Base-by-base conservation (phyloP, 2,113 vertebrate genomes). In the Anseranas semipalmata region DNA sequence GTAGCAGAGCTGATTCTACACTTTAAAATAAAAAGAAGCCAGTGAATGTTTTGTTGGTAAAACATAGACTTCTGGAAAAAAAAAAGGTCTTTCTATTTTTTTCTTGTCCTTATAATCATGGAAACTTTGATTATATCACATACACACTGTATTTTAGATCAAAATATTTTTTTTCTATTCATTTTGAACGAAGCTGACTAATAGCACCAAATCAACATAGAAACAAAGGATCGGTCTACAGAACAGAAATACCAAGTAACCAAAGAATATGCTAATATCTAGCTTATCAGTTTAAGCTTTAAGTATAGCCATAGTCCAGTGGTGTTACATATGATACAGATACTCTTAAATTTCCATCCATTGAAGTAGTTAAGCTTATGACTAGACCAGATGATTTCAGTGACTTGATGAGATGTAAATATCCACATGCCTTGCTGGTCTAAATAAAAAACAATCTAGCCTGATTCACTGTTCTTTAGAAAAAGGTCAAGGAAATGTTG, bases 391-490 rank as follows among this genome's bases (percentile, higher is more conserved):
- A 48, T 70, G 18, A 86, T 88, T 86, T 90, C 6, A 3, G 3
- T 67, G 32, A 2, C 18, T 37, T 83, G 6, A 10, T 85, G 25
- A 73, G 9, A 87, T 66, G 6, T 46, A 30, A 74, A 19, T 87
- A 67, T 75, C 35, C 55, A 28, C 1, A 21, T 13, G 2, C 50
- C 24, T 82, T 65, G 15, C 9, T 33, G 56, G 5, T 73, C 35
- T 39, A 72, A 67, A 79, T 45, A 3, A 83, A 76, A 80, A 82
- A 8, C 5, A 15, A 11, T 27, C 3, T 62, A 62, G 9, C 3
- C 1, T 1, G 24, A 65, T 41, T 73, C 10, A 2, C 9, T 55
- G 1, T 14, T 53, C 5, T 46, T 45, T 70, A 8, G 16, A 59
- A 53, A 63, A 39, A 17, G 0, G 2, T 53, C 3, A 85, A 55